phyloP scores from a whole-genome alignment of 2,888 invertebrate species.

The Drosophila emarginata region DNA sequence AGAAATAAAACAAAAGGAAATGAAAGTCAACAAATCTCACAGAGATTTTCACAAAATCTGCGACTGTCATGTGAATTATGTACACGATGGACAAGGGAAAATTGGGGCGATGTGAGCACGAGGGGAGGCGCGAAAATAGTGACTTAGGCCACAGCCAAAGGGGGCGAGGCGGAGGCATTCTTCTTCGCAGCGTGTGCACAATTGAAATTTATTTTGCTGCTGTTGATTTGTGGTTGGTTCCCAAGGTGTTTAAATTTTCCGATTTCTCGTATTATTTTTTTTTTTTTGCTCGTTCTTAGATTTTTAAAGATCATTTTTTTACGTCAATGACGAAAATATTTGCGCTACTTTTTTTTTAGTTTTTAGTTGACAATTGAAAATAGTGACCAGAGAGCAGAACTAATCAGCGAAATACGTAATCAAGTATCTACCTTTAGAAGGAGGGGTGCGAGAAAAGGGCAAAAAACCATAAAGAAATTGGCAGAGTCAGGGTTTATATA shows the following conservation, averaged over 20 bases:
- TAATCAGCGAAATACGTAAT: constrained; percentile 43
- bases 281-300: background rate
- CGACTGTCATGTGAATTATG: constrained; percentile 60
- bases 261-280: background rate
- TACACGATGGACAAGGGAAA: constrained; percentile 22
- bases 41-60: constrained; percentile 68
- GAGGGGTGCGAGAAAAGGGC: no score
- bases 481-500: constrained; percentile 25
- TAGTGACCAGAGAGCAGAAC: constrained; percentile 33
- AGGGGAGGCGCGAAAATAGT: background rate
- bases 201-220: constrained; percentile 50
- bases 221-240: constrained; percentile 25
- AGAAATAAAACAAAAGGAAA: constrained; percentile 32
- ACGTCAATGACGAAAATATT: constrained; percentile 70
- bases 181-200: constrained; percentile 28
- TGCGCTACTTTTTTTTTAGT: constrained; percentile 45
- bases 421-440: constrained; percentile 14
- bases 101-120: background rate
- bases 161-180: background rate
- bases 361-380: constrained; percentile 63
- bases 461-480: background rate
- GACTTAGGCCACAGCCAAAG: background rate
- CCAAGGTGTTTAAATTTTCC: constrained; percentile 1
- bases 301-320: constrained; percentile 39
- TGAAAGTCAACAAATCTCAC: constrained; percentile 58